These are phyloP conservation scores for Plebejus melissa DNA, from an alignment of 2,888 invertebrate genomes.

Conservation along the genomic window DNA sequence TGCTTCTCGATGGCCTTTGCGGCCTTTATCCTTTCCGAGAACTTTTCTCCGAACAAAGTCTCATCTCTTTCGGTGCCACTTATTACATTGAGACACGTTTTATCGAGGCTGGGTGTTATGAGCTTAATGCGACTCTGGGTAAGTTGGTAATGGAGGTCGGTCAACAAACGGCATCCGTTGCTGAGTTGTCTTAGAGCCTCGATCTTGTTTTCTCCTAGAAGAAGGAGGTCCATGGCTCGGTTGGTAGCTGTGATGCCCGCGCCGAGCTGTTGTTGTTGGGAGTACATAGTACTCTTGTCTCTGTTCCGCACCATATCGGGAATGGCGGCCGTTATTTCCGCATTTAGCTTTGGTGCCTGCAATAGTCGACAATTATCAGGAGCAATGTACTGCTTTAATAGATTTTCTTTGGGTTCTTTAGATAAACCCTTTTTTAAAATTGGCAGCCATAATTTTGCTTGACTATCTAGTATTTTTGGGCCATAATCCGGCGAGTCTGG, in stretches of 20 bases:
- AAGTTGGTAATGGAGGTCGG: conserved; percentile 4
- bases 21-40: conserved; percentile 20
- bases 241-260: conserved; percentile 12
- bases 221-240: not conserved
- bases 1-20: conserved; percentile 15
- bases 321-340: conserved; percentile 17
- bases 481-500: not conserved
- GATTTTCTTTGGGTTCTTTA: not conserved
- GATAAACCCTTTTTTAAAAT: conserved; percentile 11
- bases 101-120: conserved; percentile 11
- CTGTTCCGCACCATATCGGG: conserved; percentile 6
- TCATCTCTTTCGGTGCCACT: conserved; percentile 11
- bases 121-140: conserved; percentile 1
- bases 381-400: not conserved
- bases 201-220: not conserved
- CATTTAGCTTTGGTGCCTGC: conserved; percentile 17
- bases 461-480: not conserved
- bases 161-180: conserved; percentile 10
- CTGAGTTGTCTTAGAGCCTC: not conserved
- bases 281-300: not conserved
- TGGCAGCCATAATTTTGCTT: not conserved
- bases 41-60: conserved; percentile 1
- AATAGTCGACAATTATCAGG: conserved; percentile 10
- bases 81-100: not conserved
- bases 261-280: conserved; percentile 19